A percentile compares a stretch with the other conserved stretches of the same genome.
Conservation (phyloP, 2,888 invertebrate species). For the Stenodema calcarata region DNA sequence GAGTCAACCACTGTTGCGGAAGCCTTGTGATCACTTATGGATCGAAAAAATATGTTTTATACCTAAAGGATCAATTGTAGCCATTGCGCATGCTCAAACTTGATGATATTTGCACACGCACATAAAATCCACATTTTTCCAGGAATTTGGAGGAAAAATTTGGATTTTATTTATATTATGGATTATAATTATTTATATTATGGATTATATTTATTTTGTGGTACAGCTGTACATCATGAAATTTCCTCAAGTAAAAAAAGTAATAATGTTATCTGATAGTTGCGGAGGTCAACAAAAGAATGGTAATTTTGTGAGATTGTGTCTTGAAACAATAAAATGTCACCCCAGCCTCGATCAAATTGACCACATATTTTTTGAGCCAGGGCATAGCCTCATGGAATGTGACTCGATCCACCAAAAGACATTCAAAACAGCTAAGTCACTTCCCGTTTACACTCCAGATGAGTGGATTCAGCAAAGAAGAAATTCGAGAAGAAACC, state of each 20-base stretch:
- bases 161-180: too few species aligned
- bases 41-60: too few species aligned
- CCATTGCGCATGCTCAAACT: too few species aligned
- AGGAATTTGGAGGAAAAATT: too few species aligned
- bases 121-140: too few species aligned
- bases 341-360: neutral
- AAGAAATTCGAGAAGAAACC: neutral
- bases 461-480: neutral
- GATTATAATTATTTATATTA: too few species aligned
- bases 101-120: too few species aligned
- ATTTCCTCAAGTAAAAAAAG: neutral
- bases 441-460: neutral
- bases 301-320: neutral
- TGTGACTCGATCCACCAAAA: neutral
- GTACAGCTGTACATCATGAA: too few species aligned
- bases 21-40: too few species aligned
- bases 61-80: too few species aligned
- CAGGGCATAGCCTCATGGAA: slow-evolving; percentile 8
- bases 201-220: too few species aligned
- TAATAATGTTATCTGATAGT: slow-evolving; percentile 20
- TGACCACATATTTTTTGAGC: slow-evolving; percentile 14
- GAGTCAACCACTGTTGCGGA: too few species aligned
- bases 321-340: neutral
- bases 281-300: slow-evolving; percentile 21
- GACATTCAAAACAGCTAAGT: neutral